Conservation (phyloP, 2,113 vertebrate species). For the Campylorhamphus procurvoides region DNA sequence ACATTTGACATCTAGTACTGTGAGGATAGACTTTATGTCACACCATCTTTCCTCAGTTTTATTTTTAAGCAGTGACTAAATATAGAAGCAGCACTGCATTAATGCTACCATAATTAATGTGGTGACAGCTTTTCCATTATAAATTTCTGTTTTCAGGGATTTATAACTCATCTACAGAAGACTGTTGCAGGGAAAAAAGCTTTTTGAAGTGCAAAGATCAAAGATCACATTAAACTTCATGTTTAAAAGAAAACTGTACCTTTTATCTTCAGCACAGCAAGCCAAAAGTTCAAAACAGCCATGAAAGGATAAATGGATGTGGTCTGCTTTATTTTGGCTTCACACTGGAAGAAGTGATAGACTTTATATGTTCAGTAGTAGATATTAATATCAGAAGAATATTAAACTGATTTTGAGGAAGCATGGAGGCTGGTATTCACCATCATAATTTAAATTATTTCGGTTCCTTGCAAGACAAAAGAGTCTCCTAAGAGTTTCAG, state of each 20-base stretch:
- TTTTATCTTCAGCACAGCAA: constrained; percentile 12
- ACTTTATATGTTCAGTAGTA: not conserved
- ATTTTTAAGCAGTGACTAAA: not conserved
- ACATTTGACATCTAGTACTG: not conserved
- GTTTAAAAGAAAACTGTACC: constrained; percentile 4
- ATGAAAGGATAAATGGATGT: not conserved
- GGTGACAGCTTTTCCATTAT: not conserved
- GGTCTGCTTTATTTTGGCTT: constrained; percentile 18
- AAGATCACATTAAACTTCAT: constrained; percentile 37
- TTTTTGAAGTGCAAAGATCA: constrained; percentile 55
- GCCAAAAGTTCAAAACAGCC: constrained; percentile 16
- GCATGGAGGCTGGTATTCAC: not conserved
- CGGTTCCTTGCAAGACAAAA: not conserved
- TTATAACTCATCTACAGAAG: constrained; percentile 18
- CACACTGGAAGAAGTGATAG: not conserved
- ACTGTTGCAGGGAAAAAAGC: not conserved
- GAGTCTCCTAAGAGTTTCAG: not conserved
- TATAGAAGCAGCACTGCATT: not conserved
- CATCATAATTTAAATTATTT: not conserved
- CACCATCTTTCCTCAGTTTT: not conserved
- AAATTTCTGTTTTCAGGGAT: constrained; percentile 17
- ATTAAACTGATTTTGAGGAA: not conserved
- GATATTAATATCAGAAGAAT: not conserved
- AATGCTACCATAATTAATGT: constrained; percentile 13
- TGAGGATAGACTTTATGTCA: not conserved